These are phyloP conservation scores for Chaetodon trifascialis DNA, from an alignment of 2,113 vertebrate species.

Conservation along the genomic window DNA sequence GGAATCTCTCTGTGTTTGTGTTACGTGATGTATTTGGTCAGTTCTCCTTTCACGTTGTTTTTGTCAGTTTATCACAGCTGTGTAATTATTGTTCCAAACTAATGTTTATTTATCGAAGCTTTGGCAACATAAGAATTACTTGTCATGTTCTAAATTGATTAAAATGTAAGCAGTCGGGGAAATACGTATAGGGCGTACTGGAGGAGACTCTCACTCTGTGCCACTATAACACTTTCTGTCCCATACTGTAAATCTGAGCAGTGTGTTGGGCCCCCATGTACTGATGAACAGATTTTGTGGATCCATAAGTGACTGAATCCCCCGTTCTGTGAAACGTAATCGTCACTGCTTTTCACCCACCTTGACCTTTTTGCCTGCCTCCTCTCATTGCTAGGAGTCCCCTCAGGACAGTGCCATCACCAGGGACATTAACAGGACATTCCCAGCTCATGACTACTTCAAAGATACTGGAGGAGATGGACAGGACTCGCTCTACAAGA, in stretches of 20 bases:
- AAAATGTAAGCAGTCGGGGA: background rate
- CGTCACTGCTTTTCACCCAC: background rate
- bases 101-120: background rate
- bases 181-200: constrained; percentile 30
- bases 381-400: constrained; percentile 87
- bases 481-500: constrained; percentile 99
- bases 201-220: constrained; percentile 57
- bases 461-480: constrained; percentile 99
- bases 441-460: constrained; percentile 99
- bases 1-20: constrained; percentile 9
- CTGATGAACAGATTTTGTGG: constrained; percentile 7
- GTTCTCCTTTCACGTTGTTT: background rate
- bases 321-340: background rate
- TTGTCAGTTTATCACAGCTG: background rate
- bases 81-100: background rate
- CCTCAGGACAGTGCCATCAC: constrained; percentile 99
- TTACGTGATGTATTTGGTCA: background rate
- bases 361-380: background rate
- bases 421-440: constrained; percentile 97
- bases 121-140: background rate
- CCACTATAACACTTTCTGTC: constrained; percentile 38
- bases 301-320: background rate
- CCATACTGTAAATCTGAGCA: constrained; percentile 23
- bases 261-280: constrained; percentile 1
- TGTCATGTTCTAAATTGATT: background rate